phyloP scores from a whole-genome alignment of 1,140 invertebrate genomes.

The Scylla paramamosain region DNA sequence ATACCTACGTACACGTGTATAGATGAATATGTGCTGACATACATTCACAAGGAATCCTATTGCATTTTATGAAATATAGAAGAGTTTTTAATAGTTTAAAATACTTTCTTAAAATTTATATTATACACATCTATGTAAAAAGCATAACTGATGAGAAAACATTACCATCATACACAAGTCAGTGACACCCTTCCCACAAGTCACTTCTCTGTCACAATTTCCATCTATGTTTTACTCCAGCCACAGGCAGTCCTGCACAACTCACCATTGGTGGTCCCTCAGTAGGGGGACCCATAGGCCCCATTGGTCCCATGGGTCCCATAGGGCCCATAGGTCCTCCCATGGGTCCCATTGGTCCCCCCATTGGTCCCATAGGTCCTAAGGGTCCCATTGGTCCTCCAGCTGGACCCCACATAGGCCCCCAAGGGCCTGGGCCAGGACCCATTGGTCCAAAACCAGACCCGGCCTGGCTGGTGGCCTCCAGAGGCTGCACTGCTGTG shows the following conservation, averaged over 20 bases:
- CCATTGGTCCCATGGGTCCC: slow-evolving; percentile 77
- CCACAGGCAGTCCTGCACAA: background rate
- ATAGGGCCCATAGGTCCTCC: slow-evolving; percentile 73
- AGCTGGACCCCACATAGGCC: slow-evolving; percentile 76
- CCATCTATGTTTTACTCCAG: background rate
- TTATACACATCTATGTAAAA: background rate
- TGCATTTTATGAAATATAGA: too few species aligned
- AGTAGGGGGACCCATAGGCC: slow-evolving; percentile 74
- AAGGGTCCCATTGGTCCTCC: slow-evolving; percentile 79
- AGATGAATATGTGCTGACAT: background rate
- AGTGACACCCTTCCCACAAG: too few species aligned
- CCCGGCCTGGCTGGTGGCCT: slow-evolving; percentile 47
- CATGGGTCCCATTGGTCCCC: slow-evolving; percentile 78
- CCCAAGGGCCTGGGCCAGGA: slow-evolving; percentile 70
- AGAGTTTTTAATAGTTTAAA: too few species aligned
- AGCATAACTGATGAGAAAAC: too few species aligned
- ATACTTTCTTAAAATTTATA: too few species aligned
- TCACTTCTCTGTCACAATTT: background rate
- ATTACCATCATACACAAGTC: too few species aligned
- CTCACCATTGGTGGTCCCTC: slow-evolving; percentile 76
- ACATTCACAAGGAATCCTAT: too few species aligned
- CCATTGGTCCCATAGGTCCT: slow-evolving; percentile 84
- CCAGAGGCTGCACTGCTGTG: slow-evolving; percentile 51
- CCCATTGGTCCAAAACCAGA: slow-evolving; percentile 67
- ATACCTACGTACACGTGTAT: background rate